Evolutionary conservation across 2,113 vertebrate species (phyloP).

Genomic region (Xiphias gladius): DNA sequence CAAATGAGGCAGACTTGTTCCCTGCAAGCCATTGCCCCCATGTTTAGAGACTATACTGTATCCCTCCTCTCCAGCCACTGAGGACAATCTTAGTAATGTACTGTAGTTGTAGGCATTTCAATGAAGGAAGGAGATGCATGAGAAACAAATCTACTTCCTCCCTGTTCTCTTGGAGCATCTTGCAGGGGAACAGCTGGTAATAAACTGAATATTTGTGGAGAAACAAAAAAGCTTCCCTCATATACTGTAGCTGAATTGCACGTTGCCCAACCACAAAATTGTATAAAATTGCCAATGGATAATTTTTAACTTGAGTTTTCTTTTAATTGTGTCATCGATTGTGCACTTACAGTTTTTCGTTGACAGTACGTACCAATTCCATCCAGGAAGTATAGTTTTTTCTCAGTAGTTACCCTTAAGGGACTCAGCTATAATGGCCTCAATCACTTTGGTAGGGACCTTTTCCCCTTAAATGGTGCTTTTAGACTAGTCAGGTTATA

Average conservation of each 20-base stretch:
- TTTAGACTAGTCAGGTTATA: slow-evolving; percentile 94
- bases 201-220: slow-evolving; percentile 51
- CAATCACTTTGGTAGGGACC: slow-evolving; percentile 89
- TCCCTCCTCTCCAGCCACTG: slow-evolving; percentile 56
- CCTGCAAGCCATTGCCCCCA: slow-evolving; percentile 34
- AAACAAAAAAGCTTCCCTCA: slow-evolving; percentile 46
- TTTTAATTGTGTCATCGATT: slow-evolving; percentile 74
- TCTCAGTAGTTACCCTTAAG: slow-evolving; percentile 83
- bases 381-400: slow-evolving; percentile 60
- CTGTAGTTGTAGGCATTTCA: slow-evolving; percentile 61
- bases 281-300: slow-evolving; percentile 67
- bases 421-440: slow-evolving; percentile 91
- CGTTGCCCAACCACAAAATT: slow-evolving; percentile 72
- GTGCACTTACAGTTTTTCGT: slow-evolving; percentile 74
- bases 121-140: slow-evolving; percentile 57
- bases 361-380: slow-evolving; percentile 64
- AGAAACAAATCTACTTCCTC: slow-evolving; percentile 50
- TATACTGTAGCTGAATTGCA: slow-evolving; percentile 75
- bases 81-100: slow-evolving; percentile 75
- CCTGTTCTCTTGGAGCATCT: slow-evolving; percentile 43
- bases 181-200: slow-evolving; percentile 53
- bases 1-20: slow-evolving; percentile 60
- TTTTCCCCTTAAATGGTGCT: slow-evolving; percentile 93
- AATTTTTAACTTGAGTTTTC: slow-evolving; percentile 53
- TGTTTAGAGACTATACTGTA: slow-evolving; percentile 59